Evolutionary conservation across 2,797 vertebrate genomes (phyloP), one percentile per base, ranked within the genome.

Genomic region (Megaceryle alcyon): DNA sequence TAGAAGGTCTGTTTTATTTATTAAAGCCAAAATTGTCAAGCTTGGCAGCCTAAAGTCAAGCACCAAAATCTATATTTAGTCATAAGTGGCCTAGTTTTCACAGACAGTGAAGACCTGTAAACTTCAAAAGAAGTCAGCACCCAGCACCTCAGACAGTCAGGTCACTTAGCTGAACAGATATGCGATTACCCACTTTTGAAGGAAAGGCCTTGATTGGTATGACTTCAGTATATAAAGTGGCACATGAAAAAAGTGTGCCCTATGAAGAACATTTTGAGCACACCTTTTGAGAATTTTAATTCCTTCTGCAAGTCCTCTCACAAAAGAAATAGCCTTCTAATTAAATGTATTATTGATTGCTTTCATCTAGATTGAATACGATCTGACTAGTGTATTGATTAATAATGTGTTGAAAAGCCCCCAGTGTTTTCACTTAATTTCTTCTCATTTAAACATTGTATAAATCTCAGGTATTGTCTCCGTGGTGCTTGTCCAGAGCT

Each of bases 341-440:
- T 95, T 95, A 97, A 96, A 95, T 94, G 48, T 82, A 66, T 73
- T 53, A 95, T 92, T 86, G 95, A 97, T 95, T 88, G 21, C 35
- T 84, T 72, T 94, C 82, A 83, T 46, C 88, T 59, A 71, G 75
- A 66, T 13, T 92, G 86, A 96, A 95, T 90, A 87, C 5, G 4
- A 22, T 87, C 59, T 14, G 4, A 88, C n/a, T 29, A 41, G 79
- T 48, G 60, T 80, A 70, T 35, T 88, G 78, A 81, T 81, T 35
- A 71, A 82, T 37, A 86, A 54, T 8, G 6, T 77, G 43, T n/a
- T 87, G 66, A 96, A 95, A 95, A 96, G 90, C 71, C 54, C 19
- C 28, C 61, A 64, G 66, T 77, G 80, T 82, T 96, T 90, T 88
- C 69, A 94, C 6, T 91, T 60, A 49, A 64, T 94, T 86, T 86